Conservation (phyloP, 2,113 vertebrate genomes). For the Ondatra zibethicus region DNA sequence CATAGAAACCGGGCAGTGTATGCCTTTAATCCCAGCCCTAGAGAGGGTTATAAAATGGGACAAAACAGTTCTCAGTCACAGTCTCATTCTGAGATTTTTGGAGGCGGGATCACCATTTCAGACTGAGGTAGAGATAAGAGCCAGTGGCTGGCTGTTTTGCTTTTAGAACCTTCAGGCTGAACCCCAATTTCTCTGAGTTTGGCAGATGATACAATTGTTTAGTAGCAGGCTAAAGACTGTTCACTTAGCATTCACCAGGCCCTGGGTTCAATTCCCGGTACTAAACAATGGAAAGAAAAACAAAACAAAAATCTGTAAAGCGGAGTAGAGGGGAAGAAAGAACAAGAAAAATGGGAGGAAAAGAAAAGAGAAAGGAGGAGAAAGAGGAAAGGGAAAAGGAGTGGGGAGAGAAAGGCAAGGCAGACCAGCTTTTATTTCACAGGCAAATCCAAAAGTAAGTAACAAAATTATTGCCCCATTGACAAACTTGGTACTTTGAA, state of each 20-base stretch:
- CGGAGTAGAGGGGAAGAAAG: background rate
- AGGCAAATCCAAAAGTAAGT: constrained; percentile 1
- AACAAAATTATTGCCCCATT: background rate
- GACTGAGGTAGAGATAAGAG: too few species aligned
- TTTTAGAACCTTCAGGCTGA: too few species aligned
- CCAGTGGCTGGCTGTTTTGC: too few species aligned
- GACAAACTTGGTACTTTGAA: background rate
- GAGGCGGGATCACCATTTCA: too few species aligned
- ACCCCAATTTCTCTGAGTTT: too few species aligned
- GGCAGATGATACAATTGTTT: background rate
- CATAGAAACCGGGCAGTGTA: too few species aligned
- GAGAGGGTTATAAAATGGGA: too few species aligned
- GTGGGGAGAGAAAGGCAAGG: background rate
- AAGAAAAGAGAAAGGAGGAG: background rate
- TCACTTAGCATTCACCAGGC: background rate
- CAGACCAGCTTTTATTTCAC: background rate
- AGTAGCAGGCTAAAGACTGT: background rate
- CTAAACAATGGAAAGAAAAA: background rate
- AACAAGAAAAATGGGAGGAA: background rate
- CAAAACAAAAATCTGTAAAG: background rate
- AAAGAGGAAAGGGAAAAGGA: background rate
- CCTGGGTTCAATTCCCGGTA: background rate
- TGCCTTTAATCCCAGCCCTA: too few species aligned
- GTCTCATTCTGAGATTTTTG: too few species aligned
- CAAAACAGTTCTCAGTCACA: too few species aligned